These are phyloP conservation scores for Strigamia maritima DNA, from an alignment of 2,888 invertebrate species.

Conservation along the genomic window DNA sequence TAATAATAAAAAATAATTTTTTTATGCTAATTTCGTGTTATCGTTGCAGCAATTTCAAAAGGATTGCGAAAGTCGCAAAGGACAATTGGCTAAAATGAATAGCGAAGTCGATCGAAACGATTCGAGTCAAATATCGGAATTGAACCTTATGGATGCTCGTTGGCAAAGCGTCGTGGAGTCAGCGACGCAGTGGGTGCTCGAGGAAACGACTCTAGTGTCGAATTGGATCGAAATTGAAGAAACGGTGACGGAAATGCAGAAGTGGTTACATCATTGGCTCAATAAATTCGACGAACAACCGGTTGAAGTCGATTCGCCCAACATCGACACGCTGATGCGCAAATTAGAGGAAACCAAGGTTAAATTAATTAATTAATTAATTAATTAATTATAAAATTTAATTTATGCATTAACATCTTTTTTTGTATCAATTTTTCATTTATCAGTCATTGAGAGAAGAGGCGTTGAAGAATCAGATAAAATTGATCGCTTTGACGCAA, in stretches of 20 bases:
- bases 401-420: no score
- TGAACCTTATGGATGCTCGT: conserved; percentile 75
- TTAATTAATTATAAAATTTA: no score
- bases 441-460: conserved; percentile 65
- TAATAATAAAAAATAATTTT: no score
- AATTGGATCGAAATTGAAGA: conserved; percentile 80
- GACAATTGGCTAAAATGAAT: conserved; percentile 57
- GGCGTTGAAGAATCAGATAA: conserved; percentile 79
- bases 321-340: conserved; percentile 61
- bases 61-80: conserved; percentile 73
- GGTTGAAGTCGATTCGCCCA: conserved; percentile 56
- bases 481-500: conserved; percentile 74
- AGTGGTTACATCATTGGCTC: conserved; percentile 58
- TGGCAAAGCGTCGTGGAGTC: conserved; percentile 68
- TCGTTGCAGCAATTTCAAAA: conserved; percentile 64
- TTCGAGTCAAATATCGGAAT: conserved; percentile 60
- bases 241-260: conserved; percentile 70
- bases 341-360: conserved; percentile 73
- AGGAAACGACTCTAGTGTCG: conserved; percentile 68
- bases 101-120: not conserved
- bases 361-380: no score
- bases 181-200: conserved; percentile 74
- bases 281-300: conserved; percentile 46
- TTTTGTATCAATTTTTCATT: conserved; percentile 16
- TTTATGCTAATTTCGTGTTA: no score